Evolutionary conservation across 1,140 invertebrate genomes (phyloP).

Genomic region (Solenopsis invicta): DNA sequence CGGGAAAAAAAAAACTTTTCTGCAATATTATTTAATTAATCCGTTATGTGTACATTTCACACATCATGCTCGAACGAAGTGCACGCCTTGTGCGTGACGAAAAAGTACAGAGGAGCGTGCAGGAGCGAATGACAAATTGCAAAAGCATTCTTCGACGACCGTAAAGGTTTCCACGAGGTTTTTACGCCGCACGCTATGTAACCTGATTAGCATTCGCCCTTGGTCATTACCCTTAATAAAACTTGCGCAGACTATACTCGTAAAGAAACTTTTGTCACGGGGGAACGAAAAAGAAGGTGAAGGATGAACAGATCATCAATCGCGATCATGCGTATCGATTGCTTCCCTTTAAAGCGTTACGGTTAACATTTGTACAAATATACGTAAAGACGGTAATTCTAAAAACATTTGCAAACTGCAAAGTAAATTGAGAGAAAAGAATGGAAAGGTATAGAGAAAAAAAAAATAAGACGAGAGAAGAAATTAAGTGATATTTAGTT

Average conservation of each 20-base stretch:
- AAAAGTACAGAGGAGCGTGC: constrained; percentile 9
- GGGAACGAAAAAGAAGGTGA: constrained; percentile 70
- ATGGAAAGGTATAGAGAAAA: not conserved
- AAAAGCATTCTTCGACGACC: constrained; percentile 9
- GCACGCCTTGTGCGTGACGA: not conserved
- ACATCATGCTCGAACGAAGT: not conserved
- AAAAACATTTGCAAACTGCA: not conserved
- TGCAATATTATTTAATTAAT: not conserved
- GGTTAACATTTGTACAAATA: not conserved
- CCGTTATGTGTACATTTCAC: not conserved
- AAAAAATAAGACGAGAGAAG: not conserved
- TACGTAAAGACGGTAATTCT: not conserved
- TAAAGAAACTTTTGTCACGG: constrained; percentile 33
- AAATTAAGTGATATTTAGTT: not conserved
- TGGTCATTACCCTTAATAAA: constrained; percentile 50
- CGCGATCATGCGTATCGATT: constrained; percentile 59
- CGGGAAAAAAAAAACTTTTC: not conserved
- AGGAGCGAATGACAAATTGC: constrained; percentile 26
- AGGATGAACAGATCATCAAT: constrained; percentile 60
- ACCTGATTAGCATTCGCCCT: constrained; percentile 47
- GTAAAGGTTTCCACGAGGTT: constrained; percentile 29
- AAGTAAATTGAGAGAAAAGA: not conserved
- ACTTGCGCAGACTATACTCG: constrained; percentile 16
- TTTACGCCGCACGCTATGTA: not conserved
- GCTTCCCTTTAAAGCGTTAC: not conserved